Evolutionary conservation across 2,797 vertebrate genomes (phyloP).

Genomic region (Chloroceryle amazona): DNA sequence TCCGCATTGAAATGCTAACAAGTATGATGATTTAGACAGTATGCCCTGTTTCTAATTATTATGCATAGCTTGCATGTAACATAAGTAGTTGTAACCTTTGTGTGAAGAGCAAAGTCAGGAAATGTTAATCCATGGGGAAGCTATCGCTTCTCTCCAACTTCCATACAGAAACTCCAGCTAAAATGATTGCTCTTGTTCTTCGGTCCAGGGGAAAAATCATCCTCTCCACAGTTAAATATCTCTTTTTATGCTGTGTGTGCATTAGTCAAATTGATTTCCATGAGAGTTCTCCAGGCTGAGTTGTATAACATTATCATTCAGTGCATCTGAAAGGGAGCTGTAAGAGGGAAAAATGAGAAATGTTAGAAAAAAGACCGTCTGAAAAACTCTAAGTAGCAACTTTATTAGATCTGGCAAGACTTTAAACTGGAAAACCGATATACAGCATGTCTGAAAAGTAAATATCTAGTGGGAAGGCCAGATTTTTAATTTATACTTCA

Average conservation of each 20-base stretch:
- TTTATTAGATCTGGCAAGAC: constrained; percentile 48
- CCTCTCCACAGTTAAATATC: constrained; percentile 44
- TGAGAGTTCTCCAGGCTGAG: constrained; percentile 75
- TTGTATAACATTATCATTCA: constrained; percentile 66
- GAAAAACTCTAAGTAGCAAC: constrained; percentile 45
- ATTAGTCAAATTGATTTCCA: constrained; percentile 80
- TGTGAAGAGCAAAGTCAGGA: constrained; percentile 80
- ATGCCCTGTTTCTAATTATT: constrained; percentile 66
- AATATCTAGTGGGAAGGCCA: background rate
- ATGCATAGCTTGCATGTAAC: constrained; percentile 69
- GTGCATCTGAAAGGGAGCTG: constrained; percentile 20
- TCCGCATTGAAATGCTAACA: constrained; percentile 72
- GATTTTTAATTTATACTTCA: background rate
- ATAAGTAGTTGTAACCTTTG: constrained; percentile 80
- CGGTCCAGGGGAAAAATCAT: constrained; percentile 34
- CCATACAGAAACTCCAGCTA: constrained; percentile 36
- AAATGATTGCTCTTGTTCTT: constrained; percentile 73
- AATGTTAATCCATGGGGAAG: constrained; percentile 79
- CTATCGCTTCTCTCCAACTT: constrained; percentile 39
- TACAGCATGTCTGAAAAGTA: background rate
- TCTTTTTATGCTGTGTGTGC: constrained; percentile 63
- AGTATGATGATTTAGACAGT: constrained; percentile 55
- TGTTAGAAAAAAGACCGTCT: background rate
- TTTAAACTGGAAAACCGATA: constrained; percentile 13
- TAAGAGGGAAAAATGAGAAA: constrained; percentile 51